Evolutionary conservation across 2,113 vertebrate genomes (phyloP).

Genomic region (Etheostoma cragini): DNA sequence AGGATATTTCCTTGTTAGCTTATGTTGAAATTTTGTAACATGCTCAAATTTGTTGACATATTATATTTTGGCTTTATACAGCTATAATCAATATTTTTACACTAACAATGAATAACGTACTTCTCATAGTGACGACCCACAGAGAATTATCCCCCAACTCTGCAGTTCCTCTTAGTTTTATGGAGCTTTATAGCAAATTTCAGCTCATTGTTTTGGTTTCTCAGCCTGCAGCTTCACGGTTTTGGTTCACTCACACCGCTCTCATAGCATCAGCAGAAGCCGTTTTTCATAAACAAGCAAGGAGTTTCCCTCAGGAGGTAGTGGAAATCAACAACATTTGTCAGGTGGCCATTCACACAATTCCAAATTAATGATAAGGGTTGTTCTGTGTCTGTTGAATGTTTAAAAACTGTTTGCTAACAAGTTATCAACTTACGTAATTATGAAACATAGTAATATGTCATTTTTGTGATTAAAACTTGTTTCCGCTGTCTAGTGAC

Average conservation of each 20-base stretch:
- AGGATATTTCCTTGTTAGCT: not conserved
- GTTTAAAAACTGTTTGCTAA: not conserved
- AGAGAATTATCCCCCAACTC: too few relatives aligned
- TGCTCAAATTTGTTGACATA: not conserved
- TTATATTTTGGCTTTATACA: not conserved
- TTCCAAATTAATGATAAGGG: not conserved
- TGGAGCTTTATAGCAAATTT: too few relatives aligned
- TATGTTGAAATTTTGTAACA: not conserved
- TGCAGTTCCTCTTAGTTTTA: too few relatives aligned
- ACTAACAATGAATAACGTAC: not conserved
- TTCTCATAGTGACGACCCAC: not conserved
- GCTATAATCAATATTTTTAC: not conserved
- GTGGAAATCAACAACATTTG: not conserved
- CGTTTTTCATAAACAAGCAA: not conserved
- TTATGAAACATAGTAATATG: too few relatives aligned
- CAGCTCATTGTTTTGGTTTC: too few relatives aligned
- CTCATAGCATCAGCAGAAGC: not conserved
- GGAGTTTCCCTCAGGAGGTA: not conserved
- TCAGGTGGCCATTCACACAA: not conserved
- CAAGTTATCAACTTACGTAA: not conserved
- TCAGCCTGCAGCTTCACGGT: not conserved
- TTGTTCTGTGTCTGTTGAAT: not conserved
- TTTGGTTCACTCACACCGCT: not conserved
- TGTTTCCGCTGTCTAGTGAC: not conserved
- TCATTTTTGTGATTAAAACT: not conserved